These are phyloP conservation scores for Microcaecilia unicolor DNA, from an alignment of 2,797 vertebrate genomes.

Conservation along the genomic window DNA sequence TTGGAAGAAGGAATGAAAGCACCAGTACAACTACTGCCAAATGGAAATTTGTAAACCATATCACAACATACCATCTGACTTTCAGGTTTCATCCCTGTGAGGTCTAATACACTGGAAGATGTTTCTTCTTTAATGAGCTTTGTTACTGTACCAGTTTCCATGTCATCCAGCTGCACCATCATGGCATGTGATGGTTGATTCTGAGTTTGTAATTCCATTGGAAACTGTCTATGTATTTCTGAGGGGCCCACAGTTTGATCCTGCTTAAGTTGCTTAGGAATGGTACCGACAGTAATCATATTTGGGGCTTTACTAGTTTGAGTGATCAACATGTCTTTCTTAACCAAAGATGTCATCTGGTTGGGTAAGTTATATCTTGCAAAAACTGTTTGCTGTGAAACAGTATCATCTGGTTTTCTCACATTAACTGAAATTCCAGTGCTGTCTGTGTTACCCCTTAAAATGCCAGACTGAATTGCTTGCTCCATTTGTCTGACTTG, in stretches of 20 bases:
- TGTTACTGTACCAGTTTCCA: conserved; percentile 66
- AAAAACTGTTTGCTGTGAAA: conserved; percentile 75
- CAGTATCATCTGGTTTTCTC: conserved; percentile 72
- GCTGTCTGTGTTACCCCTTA: conserved; percentile 34
- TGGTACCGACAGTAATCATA: conserved; percentile 49
- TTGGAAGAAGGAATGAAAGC: conserved; percentile 74
- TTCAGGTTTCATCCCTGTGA: conserved; percentile 85
- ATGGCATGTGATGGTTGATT: conserved; percentile 84
- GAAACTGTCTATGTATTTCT: conserved; percentile 68
- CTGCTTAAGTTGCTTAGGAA: conserved; percentile 65
- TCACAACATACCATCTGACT: conserved; percentile 94
- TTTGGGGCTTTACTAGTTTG: conserved; percentile 66
- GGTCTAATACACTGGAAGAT: conserved; percentile 75
- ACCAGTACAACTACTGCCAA: conserved; percentile 79
- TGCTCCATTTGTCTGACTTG: conserved; percentile 73
- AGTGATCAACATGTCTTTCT: conserved; percentile 78
- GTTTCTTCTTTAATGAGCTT: conserved; percentile 81
- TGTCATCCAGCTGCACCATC: conserved; percentile 88
- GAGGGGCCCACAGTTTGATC: conserved; percentile 55
- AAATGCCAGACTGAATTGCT: conserved; percentile 39
- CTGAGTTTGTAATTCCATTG: conserved; percentile 81
- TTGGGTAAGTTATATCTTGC: conserved; percentile 82
- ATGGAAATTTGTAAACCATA: conserved; percentile 95
- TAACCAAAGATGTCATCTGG: conserved; percentile 72
- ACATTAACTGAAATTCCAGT: conserved; percentile 47